Base-by-base conservation (phyloP, 2,113 vertebrate genomes). In the Uropsilus gracilis region DNA sequence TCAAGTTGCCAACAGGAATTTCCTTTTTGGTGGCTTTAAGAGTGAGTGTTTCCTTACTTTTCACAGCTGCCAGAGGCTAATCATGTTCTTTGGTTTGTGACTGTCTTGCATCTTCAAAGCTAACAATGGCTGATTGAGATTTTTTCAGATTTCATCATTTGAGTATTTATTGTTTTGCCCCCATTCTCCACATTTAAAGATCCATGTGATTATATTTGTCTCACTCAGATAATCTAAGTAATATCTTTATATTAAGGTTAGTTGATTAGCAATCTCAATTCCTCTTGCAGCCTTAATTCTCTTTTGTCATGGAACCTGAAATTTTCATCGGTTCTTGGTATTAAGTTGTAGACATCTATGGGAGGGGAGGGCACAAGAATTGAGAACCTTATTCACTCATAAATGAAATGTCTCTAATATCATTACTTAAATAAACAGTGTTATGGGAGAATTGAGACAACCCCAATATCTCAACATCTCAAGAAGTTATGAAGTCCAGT, bases 171-270 rank as follows among this genome's bases (percentile, higher is more conserved):
- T 55, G 1, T 71, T 92, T 63, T 77, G 53, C 8, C 24, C 86
- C 18, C 17, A 53, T 59, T 3, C 53, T 94, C 48, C 75, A 82
- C 44, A 86, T 76, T 89, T 93, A 86, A 80, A 12, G 72, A 57
- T 12, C 20, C 26, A 89, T 53, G 6, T 76, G 44, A 77, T 77
- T 59, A 34, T 16, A 76, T 20, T 81, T 68, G 61, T 2, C 14
- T 26, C 34, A 90, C 30, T 64, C 46, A 86, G 48, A 66, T 63
- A 87, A 95, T 87, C 63, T 78, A 72, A 14, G 26, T 86, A 78
- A 68, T 92, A 59, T 89, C 26, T 69, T 86, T 89, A 84, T 73
- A 89, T 96, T 61, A 83, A 90, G 64, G 9, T 89, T 37, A 94
- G 8, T 28, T 83, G 18, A 94, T 68, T 80, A 78, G 16, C 18